Evolutionary conservation across 2,797 vertebrate species (phyloP), one percentile per base, ranked within the genome.

Genomic region (Buphagus erythrorhynchus): DNA sequence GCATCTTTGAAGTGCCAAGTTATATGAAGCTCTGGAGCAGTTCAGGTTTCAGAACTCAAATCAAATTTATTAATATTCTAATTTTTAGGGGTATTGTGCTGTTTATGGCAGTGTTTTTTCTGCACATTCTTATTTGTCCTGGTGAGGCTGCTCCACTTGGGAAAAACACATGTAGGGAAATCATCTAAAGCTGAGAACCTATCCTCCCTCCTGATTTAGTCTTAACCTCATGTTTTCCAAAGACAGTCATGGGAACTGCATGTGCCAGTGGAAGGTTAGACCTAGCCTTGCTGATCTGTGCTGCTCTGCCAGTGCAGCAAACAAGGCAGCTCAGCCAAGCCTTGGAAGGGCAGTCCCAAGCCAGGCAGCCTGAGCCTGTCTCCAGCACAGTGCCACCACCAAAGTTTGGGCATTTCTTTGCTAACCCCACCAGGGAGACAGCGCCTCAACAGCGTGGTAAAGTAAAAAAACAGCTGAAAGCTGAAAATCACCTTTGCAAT

Each of bases 1-100:
- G 45, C 33, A 59, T 52, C 40, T 96, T 82, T 89, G 71, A 95
- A 93, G 29, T 91, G 63, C 40, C 63, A 84, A 76, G 13, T 38
- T 82, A 6, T 48, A 49, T 48, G 87, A 74, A 67, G n/a, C 24
- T 91, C 58, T 79, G 48, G 48, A 71, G 22, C 5, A 25, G 29
- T 63, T 89, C 43, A 35, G 26, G 26, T 69, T 89, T 62, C 80
- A 76, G 71, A 88, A 73, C 9, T 73, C 18, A 82, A 85, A 69
- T 29, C 1, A 75, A 40, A 58, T 79, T 31, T 69, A 73, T 81
- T 63, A 76, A 78, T 85, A 59, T n/a, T 79, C 40, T 76, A 5
- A 45, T 72, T 73, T 90, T 59, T 58, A 76, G 16, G 40, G 21
- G 20, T 67, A 59, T 55, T 0, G 1, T 73, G 43, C 31, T 55